Evolutionary conservation across 2,888 invertebrate species (phyloP), one percentile per base, ranked within the genome.

Genomic region (Epinotia brunnichana): DNA sequence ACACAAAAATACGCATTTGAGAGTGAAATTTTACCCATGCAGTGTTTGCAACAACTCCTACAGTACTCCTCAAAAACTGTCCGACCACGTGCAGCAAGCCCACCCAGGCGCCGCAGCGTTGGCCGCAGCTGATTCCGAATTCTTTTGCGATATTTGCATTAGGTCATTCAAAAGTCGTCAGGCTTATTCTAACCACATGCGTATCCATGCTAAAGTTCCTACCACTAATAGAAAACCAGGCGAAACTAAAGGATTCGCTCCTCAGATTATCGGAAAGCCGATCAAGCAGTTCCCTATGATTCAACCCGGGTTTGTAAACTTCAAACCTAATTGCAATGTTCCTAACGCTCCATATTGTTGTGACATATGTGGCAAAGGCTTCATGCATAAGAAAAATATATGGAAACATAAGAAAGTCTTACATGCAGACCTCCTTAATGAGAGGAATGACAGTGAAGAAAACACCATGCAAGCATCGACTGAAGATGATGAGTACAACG

Each of bases 1-100:
- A 79, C 96, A 96, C 80, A 94, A 95, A 74, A 95, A 94, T 79
- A 94, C 94, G 5, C 96, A 96, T 82, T 88, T 95, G 75, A 94
- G 95, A 77, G 93, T 95, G 2, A 96, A 95, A 79, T 93, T 95
- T 63, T 95, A 95, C 76, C 94, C 95, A 0, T 95, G 95, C 77
- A 94, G 92, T 24, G 85, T 94, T 29, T 95, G 95, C 75, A 84
- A 93, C 1, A 94, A 94, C 76, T 94, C 94, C 51, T 95, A 95
- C 80, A 94, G 95, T 77, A 95, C 95, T 64, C 94, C 95, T 0
- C 94, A 95, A 79, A 94, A 95, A 63, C 85, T 94, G 56, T 89
- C 94, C 0, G 95, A 95, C 76, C 94, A 94, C 75, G 94, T 94
- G 13, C 92, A 94, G 56, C 91, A 94, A 78, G 76, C 85, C 5